Base-by-base conservation (phyloP, 1,140 invertebrate species). In the Heliconius nattereri region DNA sequence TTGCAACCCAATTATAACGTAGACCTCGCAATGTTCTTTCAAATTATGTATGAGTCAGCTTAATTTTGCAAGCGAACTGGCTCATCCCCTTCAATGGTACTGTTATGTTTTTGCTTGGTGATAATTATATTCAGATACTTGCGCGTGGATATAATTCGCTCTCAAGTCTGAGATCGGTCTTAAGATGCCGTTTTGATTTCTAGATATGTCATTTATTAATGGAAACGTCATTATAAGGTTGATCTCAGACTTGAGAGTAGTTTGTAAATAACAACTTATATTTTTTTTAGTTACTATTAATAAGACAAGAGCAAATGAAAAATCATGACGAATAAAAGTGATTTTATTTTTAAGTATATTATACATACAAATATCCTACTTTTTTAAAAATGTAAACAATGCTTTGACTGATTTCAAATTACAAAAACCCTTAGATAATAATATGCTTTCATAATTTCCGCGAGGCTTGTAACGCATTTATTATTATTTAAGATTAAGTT, bases 391-490 rank as follows among this genome's bases (percentile, higher is more conserved):
- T 29, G 23, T 66, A 16, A 16, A 29, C 26, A 66, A 66, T 60
- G 23, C 20, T 66, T 23, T 29, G 60, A 66, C 60, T 66, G 60
- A 66, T 66, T 66, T 29, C 60, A 26, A 66, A 66, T 66, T 66
- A 29, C 26, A 66, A 29, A 5, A 16, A 60, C 29, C 23, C 60
- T 29, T 81, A 81, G 60, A 78, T 70, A 77, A 71, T 81, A 81
- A 81, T 84, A 85, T 79, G 86, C 87, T 87, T 87, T 88, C 82
- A 87, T 86, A 79, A 85, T 83, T 78, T 83, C 84, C 85, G 86
- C 88, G 91, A 93, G 92, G 91, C 91, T 94, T 90, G 72, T 80
- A 84, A 87, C 86, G 91, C 92, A 94, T 94, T 94, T 94, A 94
- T 84, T 92, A 91, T 87, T 87, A 87, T 87, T 83, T 89, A 89